These are phyloP conservation scores for Epizoanthus ramosus DNA, from an alignment of 92 coral and sea anemone genomes.

Conservation along the genomic window DNA sequence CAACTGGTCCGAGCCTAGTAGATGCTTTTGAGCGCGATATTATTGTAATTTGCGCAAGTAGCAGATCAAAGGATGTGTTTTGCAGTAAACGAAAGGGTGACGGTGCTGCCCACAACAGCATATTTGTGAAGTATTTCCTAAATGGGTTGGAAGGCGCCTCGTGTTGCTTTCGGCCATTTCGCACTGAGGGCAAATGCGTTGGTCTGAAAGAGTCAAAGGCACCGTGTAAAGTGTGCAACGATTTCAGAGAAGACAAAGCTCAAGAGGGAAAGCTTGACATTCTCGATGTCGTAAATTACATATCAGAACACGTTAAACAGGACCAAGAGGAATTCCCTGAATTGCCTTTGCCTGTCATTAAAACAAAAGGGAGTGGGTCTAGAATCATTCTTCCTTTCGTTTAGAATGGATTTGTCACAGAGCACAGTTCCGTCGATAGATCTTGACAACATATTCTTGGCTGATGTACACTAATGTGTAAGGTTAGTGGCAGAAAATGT, in stretches of 20 bases:
- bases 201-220: neutral
- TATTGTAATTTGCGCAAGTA: neutral
- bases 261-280: neutral
- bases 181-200: too few species aligned
- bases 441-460: too few species aligned
- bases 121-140: neutral
- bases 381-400: conserved; percentile 3
- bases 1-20: conserved; percentile 6
- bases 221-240: neutral
- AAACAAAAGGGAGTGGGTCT: neutral
- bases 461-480: too few species aligned
- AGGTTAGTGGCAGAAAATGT: too few species aligned
- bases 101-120: neutral
- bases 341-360: neutral
- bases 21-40: neutral
- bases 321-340: neutral
- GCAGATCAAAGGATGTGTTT: neutral
- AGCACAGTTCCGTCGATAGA: too few species aligned
- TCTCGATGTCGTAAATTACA: conserved; percentile 15
- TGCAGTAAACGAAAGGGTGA: neutral
- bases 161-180: neutral
- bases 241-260: conserved; percentile 19
- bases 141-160: neutral
- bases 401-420: too few species aligned
- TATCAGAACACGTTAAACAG: neutral